These are phyloP conservation scores for Linyphia triangularis DNA, from an alignment of 2,888 invertebrate species.

Conservation along the genomic window DNA sequence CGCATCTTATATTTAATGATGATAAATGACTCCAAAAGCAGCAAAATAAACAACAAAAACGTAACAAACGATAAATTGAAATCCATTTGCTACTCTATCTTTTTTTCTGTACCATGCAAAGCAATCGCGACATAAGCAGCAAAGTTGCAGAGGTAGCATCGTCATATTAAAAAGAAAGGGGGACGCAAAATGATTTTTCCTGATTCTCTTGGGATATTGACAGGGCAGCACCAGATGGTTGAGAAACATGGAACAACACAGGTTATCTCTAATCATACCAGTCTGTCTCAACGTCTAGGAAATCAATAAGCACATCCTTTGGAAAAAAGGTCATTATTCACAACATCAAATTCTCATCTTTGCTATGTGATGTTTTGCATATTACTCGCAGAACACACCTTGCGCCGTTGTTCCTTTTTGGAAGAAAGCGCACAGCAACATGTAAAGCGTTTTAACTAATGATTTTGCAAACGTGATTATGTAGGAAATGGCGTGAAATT, in stretches of 20 bases:
- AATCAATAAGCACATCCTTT: not conserved
- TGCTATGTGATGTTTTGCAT: not conserved
- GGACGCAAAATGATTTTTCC: not conserved
- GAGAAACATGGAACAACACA: not conserved
- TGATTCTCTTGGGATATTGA: not conserved
- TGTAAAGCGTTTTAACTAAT: too few species aligned
- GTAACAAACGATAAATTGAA: not conserved
- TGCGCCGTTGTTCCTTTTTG: too few species aligned
- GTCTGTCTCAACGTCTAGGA: not conserved
- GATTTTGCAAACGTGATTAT: too few species aligned
- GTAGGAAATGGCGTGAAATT: too few species aligned
- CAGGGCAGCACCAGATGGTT: not conserved
- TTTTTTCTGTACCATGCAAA: not conserved
- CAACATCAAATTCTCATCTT: slow-evolving; percentile 10
- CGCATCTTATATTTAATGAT: not conserved
- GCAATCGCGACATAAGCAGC: not conserved
- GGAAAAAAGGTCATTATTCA: not conserved
- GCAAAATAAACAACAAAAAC: not conserved
- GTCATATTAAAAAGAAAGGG: not conserved
- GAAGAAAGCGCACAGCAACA: too few species aligned
- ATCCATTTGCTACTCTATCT: not conserved
- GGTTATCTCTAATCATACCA: not conserved
- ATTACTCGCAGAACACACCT: not conserved
- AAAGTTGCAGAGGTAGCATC: too few species aligned
- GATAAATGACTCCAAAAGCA: not conserved